Conservation (phyloP, 2,113 vertebrate genomes). For the Oxyruncus cristatus region DNA sequence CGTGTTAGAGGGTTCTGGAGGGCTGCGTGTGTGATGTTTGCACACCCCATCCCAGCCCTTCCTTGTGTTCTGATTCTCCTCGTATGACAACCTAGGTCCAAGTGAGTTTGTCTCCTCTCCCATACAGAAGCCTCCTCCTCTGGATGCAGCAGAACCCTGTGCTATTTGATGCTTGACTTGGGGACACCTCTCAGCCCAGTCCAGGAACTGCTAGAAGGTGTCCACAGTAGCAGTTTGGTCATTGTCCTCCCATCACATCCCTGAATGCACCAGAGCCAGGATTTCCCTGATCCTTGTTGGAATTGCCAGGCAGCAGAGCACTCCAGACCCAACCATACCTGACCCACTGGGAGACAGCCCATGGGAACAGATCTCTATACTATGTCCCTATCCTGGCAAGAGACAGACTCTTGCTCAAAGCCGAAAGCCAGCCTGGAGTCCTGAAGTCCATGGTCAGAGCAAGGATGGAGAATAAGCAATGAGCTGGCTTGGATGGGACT, state of each 20-base stretch:
- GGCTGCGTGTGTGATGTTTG: fast-evolving
- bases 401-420: not conserved
- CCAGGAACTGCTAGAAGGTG: not conserved
- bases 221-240: not conserved
- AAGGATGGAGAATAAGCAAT: not conserved
- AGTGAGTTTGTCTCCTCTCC: not conserved
- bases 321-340: not conserved
- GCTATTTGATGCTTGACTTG: not conserved
- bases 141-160: not conserved
- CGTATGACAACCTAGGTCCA: not conserved
- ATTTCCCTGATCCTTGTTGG: not conserved
- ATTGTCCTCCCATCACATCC: not conserved
- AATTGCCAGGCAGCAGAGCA: not conserved
- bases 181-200: not conserved
- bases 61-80: not conserved
- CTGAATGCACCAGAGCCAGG: not conserved
- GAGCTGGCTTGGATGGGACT: not conserved
- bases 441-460: not conserved
- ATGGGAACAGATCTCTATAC: not conserved
- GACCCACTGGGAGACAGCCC: not conserved
- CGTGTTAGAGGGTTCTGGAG: not conserved
- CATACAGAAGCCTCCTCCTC: not conserved
- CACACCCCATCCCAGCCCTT: not conserved
- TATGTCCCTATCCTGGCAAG: not conserved
- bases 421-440: not conserved